phyloP scores from a whole-genome alignment of 30 jellyfish, hydroid and myxozoan genomes.

The Pseudorhiza aurosa region DNA sequence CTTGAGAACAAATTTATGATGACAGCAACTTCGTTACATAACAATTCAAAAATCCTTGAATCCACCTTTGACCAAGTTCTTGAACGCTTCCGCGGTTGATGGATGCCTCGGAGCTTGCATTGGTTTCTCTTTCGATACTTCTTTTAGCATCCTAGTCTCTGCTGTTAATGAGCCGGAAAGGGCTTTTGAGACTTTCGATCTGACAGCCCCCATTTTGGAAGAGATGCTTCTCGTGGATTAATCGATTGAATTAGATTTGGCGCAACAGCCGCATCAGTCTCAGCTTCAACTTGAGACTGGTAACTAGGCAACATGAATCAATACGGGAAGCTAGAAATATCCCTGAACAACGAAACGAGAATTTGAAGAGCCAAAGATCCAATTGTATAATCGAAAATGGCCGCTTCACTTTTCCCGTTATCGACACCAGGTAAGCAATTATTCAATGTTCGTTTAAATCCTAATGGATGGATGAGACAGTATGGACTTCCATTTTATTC shows the following conservation, averaged over 20 bases:
- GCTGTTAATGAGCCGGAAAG: not conserved
- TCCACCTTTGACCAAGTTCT: slow-evolving; percentile 51
- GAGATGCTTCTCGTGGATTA: too few relatives aligned
- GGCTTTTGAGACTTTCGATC: slow-evolving; percentile 29
- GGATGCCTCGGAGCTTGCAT: slow-evolving; percentile 75
- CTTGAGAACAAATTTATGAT: too few relatives aligned
- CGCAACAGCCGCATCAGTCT: not conserved
- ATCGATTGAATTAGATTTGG: too few relatives aligned
- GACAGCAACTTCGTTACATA: too few relatives aligned
- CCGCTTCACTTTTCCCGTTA: slow-evolving; percentile 37
- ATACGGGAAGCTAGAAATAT: too few relatives aligned
- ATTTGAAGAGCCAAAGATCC: not conserved
- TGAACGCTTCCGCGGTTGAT: slow-evolving; percentile 49
- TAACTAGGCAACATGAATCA: too few relatives aligned
- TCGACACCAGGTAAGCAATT: slow-evolving; percentile 58
- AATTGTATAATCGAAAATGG: not conserved
- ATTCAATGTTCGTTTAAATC: too few relatives aligned
- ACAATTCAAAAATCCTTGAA: too few relatives aligned
- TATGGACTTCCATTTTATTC: too few relatives aligned
- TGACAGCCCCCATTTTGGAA: slow-evolving; percentile 60
- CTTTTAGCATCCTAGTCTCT: slow-evolving; percentile 55
- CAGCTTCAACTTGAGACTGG: not conserved
- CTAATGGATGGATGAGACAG: too few relatives aligned
- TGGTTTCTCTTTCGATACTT: slow-evolving; percentile 61
- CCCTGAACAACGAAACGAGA: not conserved